Evolutionary conservation across 92 coral and sea anemone species (phyloP), one percentile per base, ranked within the genome.

Genomic region (Zoanthus sociatus): DNA sequence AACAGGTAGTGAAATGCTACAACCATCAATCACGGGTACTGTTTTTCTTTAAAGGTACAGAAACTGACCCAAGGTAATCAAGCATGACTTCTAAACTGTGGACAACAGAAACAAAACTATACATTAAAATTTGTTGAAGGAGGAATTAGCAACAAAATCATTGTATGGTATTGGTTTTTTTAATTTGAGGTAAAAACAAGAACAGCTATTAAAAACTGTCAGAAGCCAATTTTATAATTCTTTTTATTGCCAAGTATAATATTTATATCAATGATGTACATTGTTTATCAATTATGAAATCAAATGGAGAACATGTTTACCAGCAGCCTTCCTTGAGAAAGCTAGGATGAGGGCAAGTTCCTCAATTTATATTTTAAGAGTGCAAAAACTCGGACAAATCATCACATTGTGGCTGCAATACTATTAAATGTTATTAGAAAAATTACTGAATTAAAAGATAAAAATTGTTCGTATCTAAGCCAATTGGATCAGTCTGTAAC

Each of bases 61-160:
- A 46, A 69, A 69, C 73, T 69, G 73, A 69, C 42, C 73, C 45
- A 69, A 26, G 42, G 45, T 69, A 30, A 69, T 69, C 73, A 69
- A 32, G 9, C 42, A 26, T 26, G 45, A 69, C 73, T 68, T 68
- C 44, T 68, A 68, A 68, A 12, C 73, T 68, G 73, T 21, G 73
- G 44, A 68, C 37, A 68, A 21, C 26, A 1, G 44, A 68, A 68
- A 68, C 67, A 60, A 60, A 14, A 60, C 67, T 60, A n/a, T 60
- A n/a, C 67, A 60, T 60, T 60, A 60, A 60, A 0, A 60, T 60
- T 60, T 60, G 63, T 60, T 60, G 67, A 60, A 60, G 20, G 67
- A 60, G 67, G 67, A n/a, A 60, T 60, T 60, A 60, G 67, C n/a
- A 56, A 56, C 17, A 56, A 56, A 56, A 56, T 10, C 17, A 56